Evolutionary conservation across 2,113 vertebrate species (phyloP), one percentile per base, ranked within the genome.

Genomic region (Butastur rufipennis): DNA sequence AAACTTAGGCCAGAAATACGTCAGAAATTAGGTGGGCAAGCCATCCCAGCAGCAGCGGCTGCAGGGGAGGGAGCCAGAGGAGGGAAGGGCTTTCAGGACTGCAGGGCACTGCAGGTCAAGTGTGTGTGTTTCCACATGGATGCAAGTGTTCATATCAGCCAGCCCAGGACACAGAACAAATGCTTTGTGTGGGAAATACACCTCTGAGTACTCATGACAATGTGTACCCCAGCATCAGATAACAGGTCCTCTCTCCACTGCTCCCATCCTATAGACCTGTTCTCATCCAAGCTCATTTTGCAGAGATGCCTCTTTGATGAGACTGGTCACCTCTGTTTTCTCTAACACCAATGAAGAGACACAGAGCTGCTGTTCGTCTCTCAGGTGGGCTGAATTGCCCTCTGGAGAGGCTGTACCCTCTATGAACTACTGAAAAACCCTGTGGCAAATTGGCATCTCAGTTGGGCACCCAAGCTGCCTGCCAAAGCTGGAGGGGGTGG

Each of bases 151-250:
- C 34, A 1, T 13, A 58, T 75, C 42, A 84, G 45, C 21, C 8
- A 12, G 42, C 17, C 13, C 38, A 72, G 74, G 68, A 78, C 6
- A 47, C 6, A 63, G 48, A 82, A 72, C 11, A 56, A 85, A 65
- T 5, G 10, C 10, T 47, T 7, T 53, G 4, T 26, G 29, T 40
- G 31, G 50, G 75, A 88, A 91, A 53, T 4, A 53, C 48, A 22
- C 18, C 8, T 22, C 47, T 38, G 19, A 58, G 31, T 31, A 34
- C 38, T 77, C 42, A 38, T 73, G 3, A 34, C n/a, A 65, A 29
- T 0, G 0, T 0, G 0, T 26, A 34, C 23, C 29, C 42, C 74
- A 53, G 32, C 10, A 53, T 3, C 2, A 2, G n/a, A 58, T 83
- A 55, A 48, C 32, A 84, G 13, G 16, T 81, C 15, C 13, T 61